Base-by-base conservation (phyloP, 2,888 invertebrate species). In the Hyles lineata region DNA sequence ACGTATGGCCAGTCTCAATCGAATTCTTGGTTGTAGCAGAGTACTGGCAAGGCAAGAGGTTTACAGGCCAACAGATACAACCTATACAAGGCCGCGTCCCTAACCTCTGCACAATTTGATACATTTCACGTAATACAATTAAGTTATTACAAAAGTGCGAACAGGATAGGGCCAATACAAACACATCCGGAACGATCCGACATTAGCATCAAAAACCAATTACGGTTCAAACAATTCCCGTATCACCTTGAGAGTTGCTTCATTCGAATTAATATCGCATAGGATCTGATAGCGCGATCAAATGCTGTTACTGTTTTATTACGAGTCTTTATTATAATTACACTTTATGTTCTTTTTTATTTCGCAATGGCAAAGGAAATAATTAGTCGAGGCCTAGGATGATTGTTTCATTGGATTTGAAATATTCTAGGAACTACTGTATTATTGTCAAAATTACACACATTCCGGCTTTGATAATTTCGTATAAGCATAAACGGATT, bases 201-300 rank as follows among this genome's bases (percentile, higher is more conserved):
- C 55, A 79, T 80, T 80, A 78, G 72, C 78, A 80, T 78, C 61
- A 75, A 73, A 76, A 78, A 73, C 74, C 75, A 78, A 79, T 80
- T 78, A 71, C 62, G 72, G 74, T 71, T 52, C n/a, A 70, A 70
- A 58, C 62, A 78, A 76, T 75, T 73, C 75, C 55, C 59, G 63
- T 71, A 79, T 76, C 76, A 75, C 82, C 82, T 83, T 82, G 82
- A 74, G 72, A 74, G 77, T 82, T 81, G 79, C 80, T 72, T 76
- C 80, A 82, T 76, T 76, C 58, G 67, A 77, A 76, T 79, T 73
- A 78, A 75, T 76, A 76, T 76, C 67, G 60, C 74, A 73, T 70
- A 70, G 71, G 74, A 76, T 76, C 73, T 73, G 74, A 76, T 78
- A 75, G 74, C 59, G 50, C 58, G 69, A 60, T 60, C 63, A 52